Percentiles rank a stretch among this genome's conserved stretches.
These are phyloP conservation scores for Trimorus sp. DNA, from an alignment of 2,888 invertebrate species.

Conservation along the genomic window DNA sequence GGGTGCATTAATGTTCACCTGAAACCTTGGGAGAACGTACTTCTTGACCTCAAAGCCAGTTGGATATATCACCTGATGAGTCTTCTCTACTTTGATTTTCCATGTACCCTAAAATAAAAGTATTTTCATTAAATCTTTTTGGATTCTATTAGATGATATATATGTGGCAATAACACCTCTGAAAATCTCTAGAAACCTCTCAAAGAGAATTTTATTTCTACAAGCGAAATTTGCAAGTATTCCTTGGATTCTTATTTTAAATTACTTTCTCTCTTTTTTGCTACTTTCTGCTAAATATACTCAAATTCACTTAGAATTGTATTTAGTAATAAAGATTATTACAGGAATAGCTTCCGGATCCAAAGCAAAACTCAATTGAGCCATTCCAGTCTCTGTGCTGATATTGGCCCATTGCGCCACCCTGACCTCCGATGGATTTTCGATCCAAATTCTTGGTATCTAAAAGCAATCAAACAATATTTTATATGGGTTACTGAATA, in stretches of 20 bases:
- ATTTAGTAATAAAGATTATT: slow-evolving; percentile 34
- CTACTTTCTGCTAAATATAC: too few species aligned
- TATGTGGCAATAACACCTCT: too few species aligned
- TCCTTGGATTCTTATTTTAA: too few species aligned
- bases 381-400: slow-evolving; percentile 84
- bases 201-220: too few species aligned
- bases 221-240: too few species aligned
- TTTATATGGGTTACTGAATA: neutral
- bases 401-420: slow-evolving; percentile 86
- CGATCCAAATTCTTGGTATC: slow-evolving; percentile 86
- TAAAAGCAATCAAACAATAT: slow-evolving; percentile 74
- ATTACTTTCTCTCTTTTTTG: too few species aligned
- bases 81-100: slow-evolving; percentile 81
- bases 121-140: neutral
- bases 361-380: slow-evolving; percentile 83
- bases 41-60: slow-evolving; percentile 83
- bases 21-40: slow-evolving; percentile 84
- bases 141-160: neutral
- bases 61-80: slow-evolving; percentile 77
- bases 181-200: too few species aligned
- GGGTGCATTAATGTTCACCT: slow-evolving; percentile 83
- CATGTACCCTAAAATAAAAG: slow-evolving; percentile 82
- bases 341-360: slow-evolving; percentile 79
- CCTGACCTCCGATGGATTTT: slow-evolving; percentile 85
- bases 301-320: too few species aligned